Evolutionary conservation across 2,888 invertebrate genomes (phyloP), one percentile per base, ranked within the genome.

Genomic region (Phyllotreta cruciferae): DNA sequence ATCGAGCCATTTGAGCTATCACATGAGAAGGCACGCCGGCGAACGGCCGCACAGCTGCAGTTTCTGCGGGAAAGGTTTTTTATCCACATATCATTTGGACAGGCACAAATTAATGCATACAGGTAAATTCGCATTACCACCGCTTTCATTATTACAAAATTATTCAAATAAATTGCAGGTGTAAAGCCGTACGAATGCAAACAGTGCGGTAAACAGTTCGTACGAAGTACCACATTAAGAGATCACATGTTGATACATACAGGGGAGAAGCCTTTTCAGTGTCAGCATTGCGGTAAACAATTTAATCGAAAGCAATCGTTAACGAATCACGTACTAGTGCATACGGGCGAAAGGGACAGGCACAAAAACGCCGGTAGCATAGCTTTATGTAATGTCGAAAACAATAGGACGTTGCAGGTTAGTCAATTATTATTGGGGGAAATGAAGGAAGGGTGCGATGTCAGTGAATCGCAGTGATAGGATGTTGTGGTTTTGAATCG

Each of bases 211-310:
- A 75, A 74, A 64, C 63, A 72, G 39, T 76, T 76, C 58, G 73
- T 75, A 3, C 71, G 75, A 60, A 74, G 75, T 7, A 70, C 75
- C 6, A 75, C 76, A 0, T 68, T 73, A 52, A 70, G 75, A 42
- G 75, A 75, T 34, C 76, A 76, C 55, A 71, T 74, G 65, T 65
- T 75, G 49, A 75, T 73, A 7, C 76, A 76, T 56, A 65, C 69
- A 11, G 70, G 71, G 35, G 69, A 74, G 56, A 75, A 73, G 50
- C 75, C 74, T 6, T 74, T 72, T 62, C 70, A 71, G 61, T 75
- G 75, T 47, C 71, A 71, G 56, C 73, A 75, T 57, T 75, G 75
- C 39, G 71, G 71, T 6, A 75, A 75, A 61, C 64, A 73, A 36
- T 75, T 65, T 42, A 65, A 67, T 14, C 60, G 65, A 36, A 67